Evolutionary conservation across 2,797 vertebrate species (phyloP).

Genomic region (Poecilia gillii): DNA sequence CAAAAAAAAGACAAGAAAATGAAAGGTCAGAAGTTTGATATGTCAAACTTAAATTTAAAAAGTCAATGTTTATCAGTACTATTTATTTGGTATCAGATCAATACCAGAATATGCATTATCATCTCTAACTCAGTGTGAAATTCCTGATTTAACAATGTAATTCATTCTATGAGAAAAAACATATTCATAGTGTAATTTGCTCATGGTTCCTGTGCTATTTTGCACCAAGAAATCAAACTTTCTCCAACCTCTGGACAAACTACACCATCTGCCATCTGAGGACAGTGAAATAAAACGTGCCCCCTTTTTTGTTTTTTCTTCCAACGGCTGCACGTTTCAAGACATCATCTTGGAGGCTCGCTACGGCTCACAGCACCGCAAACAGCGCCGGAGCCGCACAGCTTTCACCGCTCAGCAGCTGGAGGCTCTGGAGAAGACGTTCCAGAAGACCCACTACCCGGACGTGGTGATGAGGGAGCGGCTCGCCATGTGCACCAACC

Average conservation of each 20-base stretch:
- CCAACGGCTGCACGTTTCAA: constrained; percentile 99
- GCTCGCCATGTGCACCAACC: constrained; percentile 96
- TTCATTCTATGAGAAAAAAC: neutral
- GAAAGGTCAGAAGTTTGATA: neutral
- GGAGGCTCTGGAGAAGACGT: constrained; percentile 96
- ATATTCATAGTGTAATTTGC: neutral
- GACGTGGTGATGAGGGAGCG: constrained; percentile 97
- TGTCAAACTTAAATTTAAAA: neutral
- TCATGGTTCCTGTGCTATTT: neutral
- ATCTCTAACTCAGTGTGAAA: neutral
- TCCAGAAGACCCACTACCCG: constrained; percentile 98
- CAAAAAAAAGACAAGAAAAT: neutral
- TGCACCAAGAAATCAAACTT: neutral
- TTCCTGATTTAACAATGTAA: neutral
- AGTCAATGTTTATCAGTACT: neutral
- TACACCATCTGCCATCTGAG: neutral
- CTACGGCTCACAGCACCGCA: constrained; percentile 97
- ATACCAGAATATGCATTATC: neutral
- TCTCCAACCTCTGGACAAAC: neutral
- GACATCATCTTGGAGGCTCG: constrained; percentile 99
- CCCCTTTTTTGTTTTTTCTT: constrained; percentile 83
- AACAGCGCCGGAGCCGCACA: constrained; percentile 94
- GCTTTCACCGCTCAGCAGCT: constrained; percentile 97
- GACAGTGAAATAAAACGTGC: constrained; percentile 89
- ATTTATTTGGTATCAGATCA: neutral